Base-by-base conservation (phyloP, 1,140 invertebrate species). In the Aphis craccivora region DNA sequence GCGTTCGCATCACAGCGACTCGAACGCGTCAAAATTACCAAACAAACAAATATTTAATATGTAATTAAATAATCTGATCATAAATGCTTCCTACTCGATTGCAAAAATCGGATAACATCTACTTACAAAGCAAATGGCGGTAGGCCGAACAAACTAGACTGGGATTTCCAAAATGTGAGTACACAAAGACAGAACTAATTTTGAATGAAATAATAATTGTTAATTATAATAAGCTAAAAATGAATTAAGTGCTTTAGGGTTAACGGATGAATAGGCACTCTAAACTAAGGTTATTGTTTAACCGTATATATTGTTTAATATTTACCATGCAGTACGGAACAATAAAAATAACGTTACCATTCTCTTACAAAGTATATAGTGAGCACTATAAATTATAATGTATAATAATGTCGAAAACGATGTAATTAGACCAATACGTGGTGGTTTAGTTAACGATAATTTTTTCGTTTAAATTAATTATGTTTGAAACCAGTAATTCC, bases 111-210 rank as follows among this genome's bases (percentile, higher is more conserved):
- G 87, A 55, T 35, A 55, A 25, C 35, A 55, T 23, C 87, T 37
- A 37, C 45, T 51, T 35, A 18, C 48, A 35, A 55, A 51, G 37
- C 87, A 35, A 89, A 55, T 89, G 87, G 51, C 37, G 20, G n/a
- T 25, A 45, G 90, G 9, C 53, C 90, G 55, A 35, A 48, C 43
- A 45, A 23, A 2, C 43, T 91, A 81, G 20, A 48, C 45, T 48
- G 45, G n/a, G 37, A 81, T 37, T 83, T 91, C 67, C 18, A 51
- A 81, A 91, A 91, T 91, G 90, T 91, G n/a, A 91, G 90, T 91
- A 83, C 60, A 30, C 18, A 22, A 40, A 51, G 35, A 14, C 45
- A 86, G 0, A 30, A 86, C 23, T 40, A 11, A 43, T 40, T 76
- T 76, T 76, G 11, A 67, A 67, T 30, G 30, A 67, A 67, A 67